Evolutionary conservation across 2,113 vertebrate species (phyloP), one percentile per base, ranked within the genome.

Genomic region (Oncorhynchus masou): DNA sequence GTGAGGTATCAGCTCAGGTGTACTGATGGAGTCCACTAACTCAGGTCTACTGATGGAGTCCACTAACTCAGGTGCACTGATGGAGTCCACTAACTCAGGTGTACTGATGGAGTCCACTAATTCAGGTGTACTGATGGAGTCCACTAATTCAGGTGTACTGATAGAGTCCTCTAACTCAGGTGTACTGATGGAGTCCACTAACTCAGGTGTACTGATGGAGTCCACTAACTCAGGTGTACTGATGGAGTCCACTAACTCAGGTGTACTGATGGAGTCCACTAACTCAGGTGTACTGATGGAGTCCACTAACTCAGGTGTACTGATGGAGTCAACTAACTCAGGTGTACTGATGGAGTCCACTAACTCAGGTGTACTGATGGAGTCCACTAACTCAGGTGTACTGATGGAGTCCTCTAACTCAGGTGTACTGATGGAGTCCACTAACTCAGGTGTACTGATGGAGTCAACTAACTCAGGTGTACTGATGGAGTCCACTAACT

Each of bases 401-500:
- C 66, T 49, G 82, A 45, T 2, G 2, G 8, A 11, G 1, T 34
- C 1, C 31, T 1, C n/a, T 27, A 76, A 74, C 29, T 89, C 87
- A 57, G 90, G 88, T 16, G 88, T 90, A 76, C 66, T 49, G 82
- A 45, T 2, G 0, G 8, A 45, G 1, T 34, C 5, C 31, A 6
- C 31, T 34, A 34, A 34, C 71, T 89, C 88, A 64, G 79, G 69
- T 12, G 67, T 79, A 65, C 16, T 25, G 31, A 70, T 7, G 66
- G 22, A 75, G 34, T 77, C 72, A 62, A 84, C 73, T 27, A 76
- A 73, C 24, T 89, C 87, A 57, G 90, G 88, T 16, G 86, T 39
- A 39, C 7, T 39, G 34, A 8, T 88, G 49, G 81, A 88, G 59
- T 90, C 85, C 86, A 72, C 89, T 91, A 22, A 91, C 1, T 89